phyloP scores from a whole-genome alignment of 2,797 vertebrate genomes.

The Benthosema pterotum region DNA sequence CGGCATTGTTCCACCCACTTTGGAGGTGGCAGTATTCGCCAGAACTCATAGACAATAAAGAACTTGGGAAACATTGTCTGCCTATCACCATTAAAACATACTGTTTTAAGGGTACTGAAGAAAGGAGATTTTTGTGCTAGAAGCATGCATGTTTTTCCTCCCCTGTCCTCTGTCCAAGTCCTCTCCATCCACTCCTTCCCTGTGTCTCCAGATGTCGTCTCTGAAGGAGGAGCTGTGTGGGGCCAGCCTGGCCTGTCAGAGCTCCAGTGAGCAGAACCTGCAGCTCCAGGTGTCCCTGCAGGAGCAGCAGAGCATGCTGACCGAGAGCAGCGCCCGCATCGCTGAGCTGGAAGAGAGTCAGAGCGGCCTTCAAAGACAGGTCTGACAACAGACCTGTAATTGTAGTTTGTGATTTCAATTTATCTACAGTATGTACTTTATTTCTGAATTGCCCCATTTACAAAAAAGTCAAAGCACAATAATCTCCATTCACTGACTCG shows the following conservation, averaged over 20 bases:
- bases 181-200: background rate
- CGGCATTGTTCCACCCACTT: no score
- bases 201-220: constrained; percentile 76
- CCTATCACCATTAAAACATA: no score
- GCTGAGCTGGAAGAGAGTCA: constrained; percentile 93
- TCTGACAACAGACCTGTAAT: constrained; percentile 36
- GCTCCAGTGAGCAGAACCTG: constrained; percentile 83
- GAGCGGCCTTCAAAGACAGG: constrained; percentile 87
- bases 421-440: constrained; percentile 1
- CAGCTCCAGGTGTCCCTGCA: constrained; percentile 87
- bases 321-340: constrained; percentile 85
- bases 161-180: no score
- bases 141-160: no score
- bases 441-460: constrained; percentile 7
- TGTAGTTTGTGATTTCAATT: constrained; percentile 31
- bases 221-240: constrained; percentile 87
- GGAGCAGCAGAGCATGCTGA: constrained; percentile 91
- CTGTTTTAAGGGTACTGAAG: no score
- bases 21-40: no score
- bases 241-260: constrained; percentile 79
- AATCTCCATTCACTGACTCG: constrained; percentile 24
- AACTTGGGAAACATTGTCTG: no score
- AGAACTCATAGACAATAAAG: no score
- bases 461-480: constrained; percentile 30
- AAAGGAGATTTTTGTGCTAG: no score